These are phyloP conservation scores for Cheirogaleus major DNA, from an alignment of 2,797 vertebrate genomes.

Conservation along the genomic window DNA sequence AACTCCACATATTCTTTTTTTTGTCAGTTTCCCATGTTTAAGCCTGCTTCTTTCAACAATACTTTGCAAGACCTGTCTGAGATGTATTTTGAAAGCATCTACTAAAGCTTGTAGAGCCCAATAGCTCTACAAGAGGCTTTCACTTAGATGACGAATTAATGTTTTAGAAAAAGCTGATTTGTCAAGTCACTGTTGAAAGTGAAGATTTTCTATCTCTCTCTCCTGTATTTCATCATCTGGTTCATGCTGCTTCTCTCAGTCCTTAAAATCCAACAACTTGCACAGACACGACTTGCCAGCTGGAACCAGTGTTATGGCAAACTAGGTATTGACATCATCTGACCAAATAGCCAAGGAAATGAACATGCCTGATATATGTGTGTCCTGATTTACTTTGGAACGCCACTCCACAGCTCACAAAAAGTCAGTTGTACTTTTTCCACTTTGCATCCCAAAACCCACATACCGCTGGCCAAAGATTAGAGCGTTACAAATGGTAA, in stretches of 20 bases:
- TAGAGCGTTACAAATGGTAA: neutral
- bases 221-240: neutral
- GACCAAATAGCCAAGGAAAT: slow-evolving; percentile 63
- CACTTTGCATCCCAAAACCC: slow-evolving; percentile 12
- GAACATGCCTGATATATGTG: slow-evolving; percentile 57
- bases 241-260: neutral
- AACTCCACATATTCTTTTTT: neutral
- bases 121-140: neutral
- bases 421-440: slow-evolving; percentile 52
- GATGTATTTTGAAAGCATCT: neutral
- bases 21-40: neutral
- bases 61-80: neutral
- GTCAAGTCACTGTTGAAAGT: neutral
- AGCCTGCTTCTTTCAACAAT: neutral
- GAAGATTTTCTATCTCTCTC: neutral
- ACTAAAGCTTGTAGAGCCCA: neutral
- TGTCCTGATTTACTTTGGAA: slow-evolving; percentile 65
- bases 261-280: neutral
- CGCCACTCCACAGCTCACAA: neutral
- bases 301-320: slow-evolving; percentile 55
- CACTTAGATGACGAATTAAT: neutral
- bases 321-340: slow-evolving; percentile 71
- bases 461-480: neutral
- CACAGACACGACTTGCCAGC: neutral
- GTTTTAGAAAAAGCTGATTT: neutral